Evolutionary conservation across 2,113 vertebrate species (phyloP).

Genomic region (Smithornis capensis): DNA sequence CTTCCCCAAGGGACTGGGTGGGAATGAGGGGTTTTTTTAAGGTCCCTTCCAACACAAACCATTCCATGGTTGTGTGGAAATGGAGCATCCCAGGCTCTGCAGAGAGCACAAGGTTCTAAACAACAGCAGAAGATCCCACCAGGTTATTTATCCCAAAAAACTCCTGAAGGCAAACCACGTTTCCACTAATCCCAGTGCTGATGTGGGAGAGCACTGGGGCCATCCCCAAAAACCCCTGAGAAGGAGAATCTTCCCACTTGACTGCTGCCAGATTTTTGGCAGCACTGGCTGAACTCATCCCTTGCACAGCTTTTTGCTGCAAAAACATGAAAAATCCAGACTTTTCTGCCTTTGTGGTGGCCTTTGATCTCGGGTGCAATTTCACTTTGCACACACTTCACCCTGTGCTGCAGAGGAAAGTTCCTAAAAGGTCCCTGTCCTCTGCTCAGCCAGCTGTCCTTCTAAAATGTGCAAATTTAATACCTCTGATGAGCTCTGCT

Average conservation of each 20-base stretch:
- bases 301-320: not conserved
- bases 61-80: not conserved
- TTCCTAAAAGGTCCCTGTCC: not conserved
- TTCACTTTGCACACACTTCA: not conserved
- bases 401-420: not conserved
- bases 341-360: not conserved
- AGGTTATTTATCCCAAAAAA: not conserved
- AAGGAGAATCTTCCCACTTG: not conserved
- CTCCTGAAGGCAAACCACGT: not conserved
- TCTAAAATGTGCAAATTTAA: not conserved
- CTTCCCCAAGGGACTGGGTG: not conserved
- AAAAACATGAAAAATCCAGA: not conserved
- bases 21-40: not conserved
- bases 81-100: not conserved
- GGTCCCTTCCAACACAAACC: not conserved
- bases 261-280: not conserved
- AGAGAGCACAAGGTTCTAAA: not conserved
- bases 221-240: not conserved
- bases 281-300: not conserved
- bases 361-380: not conserved
- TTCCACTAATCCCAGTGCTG: not conserved
- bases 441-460: not conserved
- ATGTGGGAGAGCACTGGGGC: fast-evolving
- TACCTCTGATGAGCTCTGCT: not conserved
- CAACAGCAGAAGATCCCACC: not conserved